These are phyloP conservation scores for Rhizoglyphus robini DNA, from an alignment of 1,140 invertebrate species.

Conservation along the genomic window DNA sequence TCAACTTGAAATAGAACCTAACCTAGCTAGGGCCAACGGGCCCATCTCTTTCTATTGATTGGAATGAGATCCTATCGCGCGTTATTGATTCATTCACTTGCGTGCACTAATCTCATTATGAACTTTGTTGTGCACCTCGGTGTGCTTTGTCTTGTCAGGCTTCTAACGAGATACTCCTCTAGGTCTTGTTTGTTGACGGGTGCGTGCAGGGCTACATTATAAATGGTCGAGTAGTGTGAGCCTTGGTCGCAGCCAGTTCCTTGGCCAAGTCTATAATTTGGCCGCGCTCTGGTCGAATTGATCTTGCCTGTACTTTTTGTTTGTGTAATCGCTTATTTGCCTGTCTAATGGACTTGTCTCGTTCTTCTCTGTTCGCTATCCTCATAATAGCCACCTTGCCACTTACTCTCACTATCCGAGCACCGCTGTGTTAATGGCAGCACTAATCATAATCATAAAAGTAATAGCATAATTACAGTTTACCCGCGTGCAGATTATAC, in stretches of 20 bases:
- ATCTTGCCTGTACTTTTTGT: slow-evolving; percentile 4
- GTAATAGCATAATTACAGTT: slow-evolving; percentile 15
- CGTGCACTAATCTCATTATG: background rate
- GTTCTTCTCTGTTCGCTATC: background rate
- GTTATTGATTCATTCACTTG: background rate
- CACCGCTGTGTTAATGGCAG: slow-evolving; percentile 8
- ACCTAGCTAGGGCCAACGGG: too few species aligned
- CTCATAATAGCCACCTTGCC: slow-evolving; percentile 7
- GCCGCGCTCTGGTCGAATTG: background rate
- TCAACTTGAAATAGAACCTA: too few species aligned
- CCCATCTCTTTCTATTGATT: too few species aligned
- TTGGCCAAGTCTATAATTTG: slow-evolving; percentile 9
- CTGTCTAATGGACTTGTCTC: slow-evolving; percentile 14
- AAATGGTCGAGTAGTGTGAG: background rate
- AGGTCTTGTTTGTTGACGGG: background rate
- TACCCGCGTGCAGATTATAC: slow-evolving; percentile 12
- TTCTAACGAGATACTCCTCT: background rate
- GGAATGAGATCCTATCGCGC: too few species aligned
- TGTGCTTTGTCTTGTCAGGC: background rate
- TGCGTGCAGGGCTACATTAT: background rate
- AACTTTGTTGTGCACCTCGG: background rate
- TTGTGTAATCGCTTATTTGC: slow-evolving; percentile 15
- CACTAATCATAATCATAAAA: slow-evolving; percentile 14
- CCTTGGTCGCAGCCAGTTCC: background rate
- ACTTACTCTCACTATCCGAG: slow-evolving; percentile 2